Conservation (phyloP, 2,888 invertebrate species). For the Nasonovia ribisnigri region DNA sequence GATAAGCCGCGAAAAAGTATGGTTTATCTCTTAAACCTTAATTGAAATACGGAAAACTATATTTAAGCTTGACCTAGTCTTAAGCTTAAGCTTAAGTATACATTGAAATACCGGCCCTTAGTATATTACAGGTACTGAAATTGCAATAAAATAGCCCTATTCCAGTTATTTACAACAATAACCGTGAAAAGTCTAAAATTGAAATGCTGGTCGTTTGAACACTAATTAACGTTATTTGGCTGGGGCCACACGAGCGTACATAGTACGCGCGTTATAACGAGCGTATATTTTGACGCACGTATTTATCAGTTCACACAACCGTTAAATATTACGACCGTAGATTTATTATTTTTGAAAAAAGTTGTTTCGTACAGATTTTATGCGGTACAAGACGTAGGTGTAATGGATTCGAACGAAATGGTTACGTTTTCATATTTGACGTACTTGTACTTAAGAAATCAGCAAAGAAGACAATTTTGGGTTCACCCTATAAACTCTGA, state of each 20-base stretch:
- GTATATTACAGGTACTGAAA: too few species aligned
- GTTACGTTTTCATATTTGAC: background rate
- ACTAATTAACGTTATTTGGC: too few species aligned
- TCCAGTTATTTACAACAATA: too few species aligned
- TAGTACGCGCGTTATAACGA: background rate
- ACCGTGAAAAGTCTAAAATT: too few species aligned
- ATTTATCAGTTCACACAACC: slow-evolving; percentile 13
- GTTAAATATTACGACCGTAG: slow-evolving; percentile 1
- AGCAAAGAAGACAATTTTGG: background rate
- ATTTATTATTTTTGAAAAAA: background rate
- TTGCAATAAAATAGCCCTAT: too few species aligned
- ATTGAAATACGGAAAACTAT: too few species aligned
- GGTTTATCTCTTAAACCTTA: too few species aligned
- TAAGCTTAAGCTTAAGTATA: too few species aligned
- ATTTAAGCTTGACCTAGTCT: too few species aligned
- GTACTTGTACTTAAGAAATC: background rate
- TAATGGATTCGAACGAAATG: background rate
- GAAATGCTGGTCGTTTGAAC: too few species aligned
- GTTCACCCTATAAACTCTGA: slow-evolving; percentile 19
- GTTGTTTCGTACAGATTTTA: background rate
- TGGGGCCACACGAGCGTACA: slow-evolving; percentile 13
- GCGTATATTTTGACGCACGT: slow-evolving; percentile 10
- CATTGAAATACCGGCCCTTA: too few species aligned
- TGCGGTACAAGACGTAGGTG: background rate
- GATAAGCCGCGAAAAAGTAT: too few species aligned